phyloP scores from a whole-genome alignment of 1,140 invertebrate genomes.

The Cephus cinctus region DNA sequence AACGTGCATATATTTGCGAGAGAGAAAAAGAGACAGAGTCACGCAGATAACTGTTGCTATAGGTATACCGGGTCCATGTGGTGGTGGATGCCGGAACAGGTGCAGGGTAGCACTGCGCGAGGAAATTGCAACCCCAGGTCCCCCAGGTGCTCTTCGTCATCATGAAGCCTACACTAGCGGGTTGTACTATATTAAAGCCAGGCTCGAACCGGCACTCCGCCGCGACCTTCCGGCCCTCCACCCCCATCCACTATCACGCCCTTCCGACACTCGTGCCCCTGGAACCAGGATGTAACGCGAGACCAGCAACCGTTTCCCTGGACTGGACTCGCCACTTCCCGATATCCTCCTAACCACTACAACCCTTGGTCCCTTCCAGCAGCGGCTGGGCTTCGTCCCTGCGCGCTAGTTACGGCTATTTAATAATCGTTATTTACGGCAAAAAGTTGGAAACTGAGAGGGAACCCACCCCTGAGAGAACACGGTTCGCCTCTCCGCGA shows the following conservation, averaged over 20 bases:
- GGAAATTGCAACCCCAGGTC: constrained; percentile 51
- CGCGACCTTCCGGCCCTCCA: constrained; percentile 5
- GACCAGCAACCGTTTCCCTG: constrained; percentile 37
- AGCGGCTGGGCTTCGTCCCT: constrained; percentile 18
- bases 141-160: constrained; percentile 56
- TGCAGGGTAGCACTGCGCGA: constrained; percentile 31
- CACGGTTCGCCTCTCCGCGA: no score
- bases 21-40: no score
- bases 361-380: constrained; percentile 7
- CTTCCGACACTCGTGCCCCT: constrained; percentile 5
- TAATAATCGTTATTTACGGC: constrained; percentile 53
- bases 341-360: constrained; percentile 5
- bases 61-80: not conserved
- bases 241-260: constrained; percentile 14
- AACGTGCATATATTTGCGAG: no score
- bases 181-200: constrained; percentile 51
- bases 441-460: no score
- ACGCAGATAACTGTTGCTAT: no score
- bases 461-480: no score
- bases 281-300: no score
- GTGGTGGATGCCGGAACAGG: constrained; percentile 30
- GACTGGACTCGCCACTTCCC: constrained; percentile 22
- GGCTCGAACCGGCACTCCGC: constrained; percentile 29
- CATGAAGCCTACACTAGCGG: constrained; percentile 52
- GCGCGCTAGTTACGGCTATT: constrained; percentile 30